Conservation (phyloP, 2,797 vertebrate genomes). For the Distichodus sexfasciatus region DNA sequence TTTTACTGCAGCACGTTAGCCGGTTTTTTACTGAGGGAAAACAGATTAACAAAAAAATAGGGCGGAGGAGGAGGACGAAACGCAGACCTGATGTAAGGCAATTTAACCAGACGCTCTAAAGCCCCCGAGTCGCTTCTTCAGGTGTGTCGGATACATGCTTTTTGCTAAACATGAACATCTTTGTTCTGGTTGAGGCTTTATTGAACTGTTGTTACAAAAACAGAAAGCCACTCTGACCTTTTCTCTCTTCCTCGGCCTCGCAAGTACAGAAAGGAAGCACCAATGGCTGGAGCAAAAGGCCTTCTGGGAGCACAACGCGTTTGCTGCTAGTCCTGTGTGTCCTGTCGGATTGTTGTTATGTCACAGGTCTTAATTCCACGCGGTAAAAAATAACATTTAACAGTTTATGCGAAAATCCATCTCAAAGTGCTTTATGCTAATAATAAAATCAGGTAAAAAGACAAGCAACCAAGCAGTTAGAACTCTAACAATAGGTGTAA, state of each 20-base stretch:
- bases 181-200: neutral
- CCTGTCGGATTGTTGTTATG: neutral
- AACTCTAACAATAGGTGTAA: too few relatives aligned
- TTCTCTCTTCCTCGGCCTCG: too few relatives aligned
- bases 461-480: too few relatives aligned
- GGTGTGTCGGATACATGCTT: neutral
- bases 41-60: neutral
- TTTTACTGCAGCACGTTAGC: constrained; percentile 1
- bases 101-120: neutral
- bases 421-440: too few relatives aligned
- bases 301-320: constrained; percentile 11
- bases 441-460: too few relatives aligned
- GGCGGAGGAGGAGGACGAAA: neutral
- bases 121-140: neutral
- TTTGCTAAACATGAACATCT: constrained; percentile 10
- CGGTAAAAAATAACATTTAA: too few relatives aligned
- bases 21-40: neutral
- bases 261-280: constrained; percentile 18
- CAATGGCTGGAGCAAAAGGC: constrained; percentile 1
- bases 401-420: too few relatives aligned
- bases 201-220: neutral
- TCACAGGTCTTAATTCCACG: too few relatives aligned
- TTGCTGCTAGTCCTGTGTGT: neutral
- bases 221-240: too few relatives aligned
- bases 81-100: neutral